Evolutionary conservation across 2,113 vertebrate species (phyloP), one percentile per base, ranked within the genome.

Genomic region (Oxyura jamaicensis): DNA sequence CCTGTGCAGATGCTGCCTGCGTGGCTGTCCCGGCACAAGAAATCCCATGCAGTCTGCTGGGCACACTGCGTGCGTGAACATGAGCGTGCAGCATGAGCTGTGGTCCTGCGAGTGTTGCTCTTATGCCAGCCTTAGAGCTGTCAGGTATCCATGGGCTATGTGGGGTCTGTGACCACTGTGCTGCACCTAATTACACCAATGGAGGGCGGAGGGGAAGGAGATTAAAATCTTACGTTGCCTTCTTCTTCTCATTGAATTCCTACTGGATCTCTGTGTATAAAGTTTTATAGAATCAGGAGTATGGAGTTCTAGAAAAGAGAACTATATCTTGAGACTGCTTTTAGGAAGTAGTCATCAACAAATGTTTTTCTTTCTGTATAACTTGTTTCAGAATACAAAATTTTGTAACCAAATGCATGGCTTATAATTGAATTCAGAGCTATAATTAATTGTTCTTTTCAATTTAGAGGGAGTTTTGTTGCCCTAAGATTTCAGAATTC

Each of bases 401-500:
- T 87, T 62, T 17, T 77, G 15, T 74, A 44, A 74, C 36, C 22
- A 71, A 83, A 83, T 55, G 14, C 31, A 35, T 59, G 59, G 18
- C 59, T 95, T 83, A 56, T 78, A 63, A 74, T 14, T 77, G 65
- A 90, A 89, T 82, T 55, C 17, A 66, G 78, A 93, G 12, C 77
- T 82, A 22, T 76, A 93, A 91, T 82, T 92, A 88, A 68, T 82
- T 73, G 44, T 81, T 77, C 41, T 85, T 93, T 90, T 91, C 42
- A 90, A 48, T 78, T 74, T 93, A 86, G 41, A 48, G 25, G 15
- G 33, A 86, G 18, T 26, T 78, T 86, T 4, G 6, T 55, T 83
- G 76, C 28, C 36, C 25, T 84, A 67, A 88, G 4, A 86, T 72
- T 5, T 86, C 29, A 73, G 82, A 88, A 81, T 77, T 59, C 69